Evolutionary conservation across 2,113 vertebrate genomes (phyloP).

Genomic region (Gymnobelideus leadbeateri): DNA sequence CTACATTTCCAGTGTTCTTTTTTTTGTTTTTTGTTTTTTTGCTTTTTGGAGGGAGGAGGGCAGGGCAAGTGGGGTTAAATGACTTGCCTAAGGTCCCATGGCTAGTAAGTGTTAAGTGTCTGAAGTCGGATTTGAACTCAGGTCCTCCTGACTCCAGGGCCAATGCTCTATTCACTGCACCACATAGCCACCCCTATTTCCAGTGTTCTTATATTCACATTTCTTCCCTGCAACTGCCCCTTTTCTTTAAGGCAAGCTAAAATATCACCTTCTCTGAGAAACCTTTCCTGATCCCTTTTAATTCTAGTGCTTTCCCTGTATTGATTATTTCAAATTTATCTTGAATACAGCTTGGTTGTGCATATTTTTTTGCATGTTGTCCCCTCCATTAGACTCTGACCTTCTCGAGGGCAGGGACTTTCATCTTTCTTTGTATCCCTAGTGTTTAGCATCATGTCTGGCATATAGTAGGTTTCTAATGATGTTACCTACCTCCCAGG

Average conservation of each 20-base stretch:
- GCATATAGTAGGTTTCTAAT: not conserved
- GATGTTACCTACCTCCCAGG: not conserved
- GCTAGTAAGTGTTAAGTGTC: no score
- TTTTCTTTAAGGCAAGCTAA: not conserved
- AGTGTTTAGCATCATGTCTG: not conserved
- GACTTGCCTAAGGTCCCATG: no score
- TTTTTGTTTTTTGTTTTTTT: no score
- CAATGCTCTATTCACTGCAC: no score
- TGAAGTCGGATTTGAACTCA: no score
- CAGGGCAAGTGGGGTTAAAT: no score
- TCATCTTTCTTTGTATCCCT: not conserved
- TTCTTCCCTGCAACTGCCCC: not conserved
- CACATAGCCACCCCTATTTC: not conserved
- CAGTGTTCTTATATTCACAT: not conserved
- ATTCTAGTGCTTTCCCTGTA: not conserved
- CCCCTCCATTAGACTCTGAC: not conserved
- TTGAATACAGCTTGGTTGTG: not conserved
- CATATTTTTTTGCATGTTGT: not conserved
- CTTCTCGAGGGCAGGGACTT: not conserved
- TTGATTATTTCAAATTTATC: not conserved
- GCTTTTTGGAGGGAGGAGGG: no score
- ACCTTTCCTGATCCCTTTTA: not conserved
- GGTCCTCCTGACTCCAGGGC: no score
- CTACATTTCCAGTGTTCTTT: not conserved
- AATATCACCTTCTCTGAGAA: not conserved